phyloP scores from a whole-genome alignment of 1,140 invertebrate genomes.

The Cydia strobilella region DNA sequence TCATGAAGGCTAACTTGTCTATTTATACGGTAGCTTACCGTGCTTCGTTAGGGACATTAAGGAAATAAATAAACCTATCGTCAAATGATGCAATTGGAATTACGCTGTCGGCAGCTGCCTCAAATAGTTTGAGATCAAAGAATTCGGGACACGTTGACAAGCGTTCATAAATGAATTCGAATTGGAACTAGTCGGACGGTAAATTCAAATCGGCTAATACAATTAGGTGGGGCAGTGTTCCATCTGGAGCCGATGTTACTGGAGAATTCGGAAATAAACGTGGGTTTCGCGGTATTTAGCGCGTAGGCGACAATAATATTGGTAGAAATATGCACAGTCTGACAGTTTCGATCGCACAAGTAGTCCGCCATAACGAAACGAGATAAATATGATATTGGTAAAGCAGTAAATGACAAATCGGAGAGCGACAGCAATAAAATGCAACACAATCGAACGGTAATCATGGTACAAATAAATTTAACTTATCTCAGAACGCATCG shows the following conservation, averaged over 20 bases:
- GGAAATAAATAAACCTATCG: constrained; percentile 29
- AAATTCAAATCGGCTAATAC: constrained; percentile 17
- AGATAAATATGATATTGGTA: constrained; percentile 25
- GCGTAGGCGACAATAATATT: constrained; percentile 22
- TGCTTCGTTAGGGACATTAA: constrained; percentile 19
- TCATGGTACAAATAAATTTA: constrained; percentile 50
- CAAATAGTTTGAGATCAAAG: constrained; percentile 31
- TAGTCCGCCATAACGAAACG: not conserved
- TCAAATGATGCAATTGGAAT: constrained; percentile 32
- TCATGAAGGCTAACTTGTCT: constrained; percentile 3
- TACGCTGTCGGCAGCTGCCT: constrained; percentile 7
- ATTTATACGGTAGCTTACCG: constrained; percentile 7
- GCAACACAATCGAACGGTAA: constrained; percentile 46
- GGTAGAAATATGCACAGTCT: constrained; percentile 27
- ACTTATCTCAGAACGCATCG: constrained; percentile 44
- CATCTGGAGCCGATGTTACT: constrained; percentile 23
- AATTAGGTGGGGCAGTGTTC: constrained; percentile 19
- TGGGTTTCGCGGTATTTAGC: constrained; percentile 23
- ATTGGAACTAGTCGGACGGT: not conserved
- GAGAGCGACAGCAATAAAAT: constrained; percentile 54
- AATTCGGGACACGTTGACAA: constrained; percentile 26
- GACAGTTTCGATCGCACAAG: constrained; percentile 19
- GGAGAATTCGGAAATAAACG: constrained; percentile 29
- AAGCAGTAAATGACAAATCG: constrained; percentile 49
- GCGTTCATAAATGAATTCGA: constrained; percentile 24